Evolutionary conservation across 2,113 vertebrate species (phyloP).

Genomic region (Chrysemys picta): DNA sequence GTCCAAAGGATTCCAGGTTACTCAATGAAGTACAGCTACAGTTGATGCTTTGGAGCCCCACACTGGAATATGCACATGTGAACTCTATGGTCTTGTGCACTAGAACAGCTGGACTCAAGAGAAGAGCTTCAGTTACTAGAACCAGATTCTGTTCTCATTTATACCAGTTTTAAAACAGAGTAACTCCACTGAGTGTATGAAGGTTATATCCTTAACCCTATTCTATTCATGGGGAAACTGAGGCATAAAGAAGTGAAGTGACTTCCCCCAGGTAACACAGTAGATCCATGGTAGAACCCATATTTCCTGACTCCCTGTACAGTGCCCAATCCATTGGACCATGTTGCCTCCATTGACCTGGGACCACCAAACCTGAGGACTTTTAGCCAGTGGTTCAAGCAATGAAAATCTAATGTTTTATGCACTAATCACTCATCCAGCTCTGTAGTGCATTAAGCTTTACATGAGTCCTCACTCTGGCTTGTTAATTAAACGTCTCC

Average conservation of each 20-base stretch:
- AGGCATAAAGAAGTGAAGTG: not conserved
- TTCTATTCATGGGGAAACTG: not conserved
- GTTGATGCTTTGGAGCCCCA: not conserved
- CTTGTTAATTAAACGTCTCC: slow-evolving; percentile 30
- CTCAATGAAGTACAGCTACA: not conserved
- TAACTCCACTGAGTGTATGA: not conserved
- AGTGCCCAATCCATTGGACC: not conserved
- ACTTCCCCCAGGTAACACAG: not conserved
- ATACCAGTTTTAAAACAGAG: not conserved
- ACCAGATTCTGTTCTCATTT: not conserved
- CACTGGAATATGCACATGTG: not conserved
- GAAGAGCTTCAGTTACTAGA: not conserved
- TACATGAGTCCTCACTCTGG: not conserved
- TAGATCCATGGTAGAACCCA: not conserved
- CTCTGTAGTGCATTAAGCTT: not conserved
- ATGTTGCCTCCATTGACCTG: not conserved
- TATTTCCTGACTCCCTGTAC: not conserved
- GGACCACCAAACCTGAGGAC: not conserved
- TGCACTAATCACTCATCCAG: not conserved
- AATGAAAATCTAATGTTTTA: not conserved
- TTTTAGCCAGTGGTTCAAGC: not conserved
- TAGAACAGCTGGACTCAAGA: not conserved
- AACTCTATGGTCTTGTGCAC: not conserved
- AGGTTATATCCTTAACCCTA: not conserved
- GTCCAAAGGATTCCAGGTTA: not conserved